Evolutionary conservation across 2,797 vertebrate species (phyloP), one percentile per base, ranked within the genome.

Genomic region (Knipowitschia caucasica): DNA sequence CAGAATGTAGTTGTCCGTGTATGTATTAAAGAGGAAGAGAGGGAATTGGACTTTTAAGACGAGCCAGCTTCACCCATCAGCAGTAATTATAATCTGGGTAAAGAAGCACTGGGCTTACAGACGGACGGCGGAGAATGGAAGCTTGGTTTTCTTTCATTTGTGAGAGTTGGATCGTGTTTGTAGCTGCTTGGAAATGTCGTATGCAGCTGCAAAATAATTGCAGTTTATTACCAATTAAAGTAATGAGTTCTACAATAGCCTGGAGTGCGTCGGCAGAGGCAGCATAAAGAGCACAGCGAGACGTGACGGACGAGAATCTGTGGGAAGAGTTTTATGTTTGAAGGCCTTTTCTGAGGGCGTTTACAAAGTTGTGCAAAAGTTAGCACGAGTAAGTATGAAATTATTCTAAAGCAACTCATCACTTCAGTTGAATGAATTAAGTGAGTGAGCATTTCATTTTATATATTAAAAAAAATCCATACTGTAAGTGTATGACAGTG

Each of bases 201-300:
- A 84, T 86, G 76, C 83, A 87, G 85, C 85, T 86, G 83, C 67
- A 83, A 73, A 89, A 86, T 88, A 88, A 89, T 89, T 84, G 84
- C 80, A 69, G 72, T 88, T 88, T 88, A 91, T 84, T 88, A 86
- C 81, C 86, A 91, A 90, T 91, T 89, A 89, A 86, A 86, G 81
- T 90, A 91, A 91, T 88, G 84, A 89, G 87, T 83, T 83, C 71
- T 75, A 81, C 84, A 88, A 89, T 73, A 83, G 81, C 88, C 88
- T 73, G 66, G 66, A 89, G 89, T 79, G 81, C 75, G 73, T 60
- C 85, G 71, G 82, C 60, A 79, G 77, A 85, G 82, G 67, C 68
- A 72, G 70, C 38, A 45, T 57, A 56, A 82, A 65, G 59, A 26
- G 43, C 62, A 68, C 65, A 26, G 53, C 40, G 45, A 58, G 59